These are phyloP conservation scores for Coecobrya sp. DNA, from an alignment of 2,888 invertebrate genomes.

Conservation along the genomic window DNA sequence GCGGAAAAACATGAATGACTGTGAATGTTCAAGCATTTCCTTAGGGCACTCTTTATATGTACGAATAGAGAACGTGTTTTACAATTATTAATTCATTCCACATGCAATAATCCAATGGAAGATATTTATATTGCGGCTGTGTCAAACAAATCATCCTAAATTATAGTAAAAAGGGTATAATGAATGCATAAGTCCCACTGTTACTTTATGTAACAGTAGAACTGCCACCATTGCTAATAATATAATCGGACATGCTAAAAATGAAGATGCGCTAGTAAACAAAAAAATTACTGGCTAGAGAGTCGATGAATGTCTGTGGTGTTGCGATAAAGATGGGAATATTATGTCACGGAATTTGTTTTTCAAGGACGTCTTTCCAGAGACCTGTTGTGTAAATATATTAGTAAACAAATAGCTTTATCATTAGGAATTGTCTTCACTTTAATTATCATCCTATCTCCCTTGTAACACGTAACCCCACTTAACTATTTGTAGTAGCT, in stretches of 20 bases:
- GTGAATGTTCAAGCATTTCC: neutral
- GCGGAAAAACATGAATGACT: neutral
- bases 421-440: neutral
- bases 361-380: constrained; percentile 35
- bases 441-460: neutral
- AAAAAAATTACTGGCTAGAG: neutral
- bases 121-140: too few relatives aligned
- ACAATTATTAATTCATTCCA: neutral
- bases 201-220: neutral
- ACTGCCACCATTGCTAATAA: neutral
- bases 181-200: too few relatives aligned
- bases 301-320: neutral
- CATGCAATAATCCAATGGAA: neutral
- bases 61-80: neutral
- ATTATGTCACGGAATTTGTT: neutral
- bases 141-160: too few relatives aligned
- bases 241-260: neutral
- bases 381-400: neutral
- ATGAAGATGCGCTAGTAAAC: neutral
- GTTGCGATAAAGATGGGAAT: neutral
- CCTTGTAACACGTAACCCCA: constrained; percentile 40
- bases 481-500: too few relatives aligned
- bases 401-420: constrained; percentile 13
- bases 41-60: neutral
- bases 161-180: neutral